Evolutionary conservation across 2,113 vertebrate species (phyloP).

Genomic region (Acrocephalus kingi): DNA sequence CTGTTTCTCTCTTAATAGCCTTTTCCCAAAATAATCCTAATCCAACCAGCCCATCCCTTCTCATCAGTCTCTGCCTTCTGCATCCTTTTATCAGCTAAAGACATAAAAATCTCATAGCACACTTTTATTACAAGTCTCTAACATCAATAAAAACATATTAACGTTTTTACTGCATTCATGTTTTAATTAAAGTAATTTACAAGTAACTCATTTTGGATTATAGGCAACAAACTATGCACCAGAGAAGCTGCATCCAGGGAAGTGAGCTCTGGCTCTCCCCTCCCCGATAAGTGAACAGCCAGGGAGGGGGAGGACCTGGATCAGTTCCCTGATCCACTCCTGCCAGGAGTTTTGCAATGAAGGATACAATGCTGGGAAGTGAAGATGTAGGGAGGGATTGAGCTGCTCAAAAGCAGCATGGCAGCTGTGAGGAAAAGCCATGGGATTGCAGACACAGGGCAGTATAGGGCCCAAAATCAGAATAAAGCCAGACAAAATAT

Average conservation of each 20-base stretch:
- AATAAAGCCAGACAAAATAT: background rate
- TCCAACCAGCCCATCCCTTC: background rate
- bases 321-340: background rate
- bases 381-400: rapidly evolving
- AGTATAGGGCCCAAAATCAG: background rate
- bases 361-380: rapidly evolving
- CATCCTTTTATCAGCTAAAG: background rate
- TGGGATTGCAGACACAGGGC: background rate
- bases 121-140: background rate
- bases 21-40: slow-evolving; percentile 13
- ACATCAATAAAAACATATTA: background rate
- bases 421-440: background rate
- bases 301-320: background rate
- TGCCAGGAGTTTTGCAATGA: background rate
- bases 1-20: background rate
- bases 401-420: background rate
- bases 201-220: background rate
- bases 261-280: background rate
- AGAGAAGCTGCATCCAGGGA: background rate
- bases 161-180: background rate
- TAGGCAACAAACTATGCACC: background rate
- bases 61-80: background rate
- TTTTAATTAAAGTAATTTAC: background rate
- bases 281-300: background rate
- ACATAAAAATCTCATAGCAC: background rate